Conservation (phyloP, 2,888 invertebrate genomes). For the Oxystoma pomonae region DNA sequence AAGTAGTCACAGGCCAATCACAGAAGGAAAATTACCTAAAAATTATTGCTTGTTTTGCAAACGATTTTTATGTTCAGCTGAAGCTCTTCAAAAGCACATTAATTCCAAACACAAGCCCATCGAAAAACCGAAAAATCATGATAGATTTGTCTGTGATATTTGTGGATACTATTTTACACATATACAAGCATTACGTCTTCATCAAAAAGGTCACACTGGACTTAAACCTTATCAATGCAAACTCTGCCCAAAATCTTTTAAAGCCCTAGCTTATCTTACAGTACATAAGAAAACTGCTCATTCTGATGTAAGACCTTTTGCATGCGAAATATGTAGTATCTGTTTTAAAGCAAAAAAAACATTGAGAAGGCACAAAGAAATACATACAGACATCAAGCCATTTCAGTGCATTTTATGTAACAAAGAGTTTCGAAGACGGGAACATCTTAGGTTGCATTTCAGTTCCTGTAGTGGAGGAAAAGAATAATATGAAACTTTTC, state of each 20-base stretch:
- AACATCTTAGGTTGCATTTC: background rate
- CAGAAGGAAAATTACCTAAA: conserved; percentile 21
- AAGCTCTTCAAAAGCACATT: conserved; percentile 17
- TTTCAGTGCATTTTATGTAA: background rate
- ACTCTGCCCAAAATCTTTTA: conserved; percentile 46
- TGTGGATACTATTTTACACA: conserved; percentile 43
- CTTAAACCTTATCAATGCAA: conserved; percentile 51
- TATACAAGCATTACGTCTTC: conserved; percentile 30
- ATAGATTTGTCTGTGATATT: conserved; percentile 42
- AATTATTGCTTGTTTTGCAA: conserved; percentile 23
- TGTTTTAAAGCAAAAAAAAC: background rate
- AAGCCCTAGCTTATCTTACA: background rate
- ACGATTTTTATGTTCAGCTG: conserved; percentile 16
- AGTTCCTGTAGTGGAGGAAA: background rate
- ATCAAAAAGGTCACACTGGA: conserved; percentile 50
- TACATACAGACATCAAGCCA: background rate
- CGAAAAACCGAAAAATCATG: conserved; percentile 11
- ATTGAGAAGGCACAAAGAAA: background rate
- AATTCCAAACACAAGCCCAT: conserved; percentile 13
- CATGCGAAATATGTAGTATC: background rate
- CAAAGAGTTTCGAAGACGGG: background rate
- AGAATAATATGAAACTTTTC: too few species aligned
- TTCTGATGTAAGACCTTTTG: background rate
- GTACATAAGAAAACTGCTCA: background rate
- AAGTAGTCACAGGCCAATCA: conserved; percentile 20